Evolutionary conservation across 2,888 invertebrate species (phyloP).

Genomic region (Cephus rjabovi): DNA sequence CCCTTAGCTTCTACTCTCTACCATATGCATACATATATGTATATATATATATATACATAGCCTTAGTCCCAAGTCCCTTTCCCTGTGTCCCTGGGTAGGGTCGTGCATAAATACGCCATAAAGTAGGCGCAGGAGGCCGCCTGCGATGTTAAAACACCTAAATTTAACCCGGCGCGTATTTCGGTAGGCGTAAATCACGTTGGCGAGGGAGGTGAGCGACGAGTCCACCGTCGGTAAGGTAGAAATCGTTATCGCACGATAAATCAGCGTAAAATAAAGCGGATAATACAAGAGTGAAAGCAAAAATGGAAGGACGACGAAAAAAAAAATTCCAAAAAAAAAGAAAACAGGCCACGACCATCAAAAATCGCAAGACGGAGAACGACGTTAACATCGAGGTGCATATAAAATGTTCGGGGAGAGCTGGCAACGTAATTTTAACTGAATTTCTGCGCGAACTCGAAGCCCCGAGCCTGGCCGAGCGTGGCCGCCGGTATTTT

Average conservation of each 20-base stretch:
- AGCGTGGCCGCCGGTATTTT: constrained; percentile 15
- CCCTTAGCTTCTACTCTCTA: neutral
- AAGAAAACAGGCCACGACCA: neutral
- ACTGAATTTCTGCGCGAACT: constrained; percentile 11
- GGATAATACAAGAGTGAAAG: neutral
- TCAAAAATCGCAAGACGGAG: neutral
- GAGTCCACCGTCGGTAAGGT: neutral
- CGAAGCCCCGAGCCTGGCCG: neutral
- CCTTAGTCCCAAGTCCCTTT: neutral
- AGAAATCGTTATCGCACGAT: neutral
- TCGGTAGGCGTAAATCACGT: constrained; percentile 10
- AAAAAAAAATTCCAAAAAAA: too few species aligned
- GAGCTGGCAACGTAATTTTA: constrained; percentile 12
- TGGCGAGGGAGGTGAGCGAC: neutral
- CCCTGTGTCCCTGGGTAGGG: neutral
- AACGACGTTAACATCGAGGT: neutral
- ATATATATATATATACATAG: neutral
- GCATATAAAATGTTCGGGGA: neutral
- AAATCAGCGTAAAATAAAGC: neutral
- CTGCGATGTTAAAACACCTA: constrained; percentile 35
- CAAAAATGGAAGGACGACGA: neutral
- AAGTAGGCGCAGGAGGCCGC: constrained; percentile 31
- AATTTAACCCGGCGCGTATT: constrained; percentile 29
- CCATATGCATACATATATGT: neutral
- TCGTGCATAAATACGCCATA: constrained; percentile 34